Percentiles rank a stretch among this genome's conserved stretches.
phyloP scores from a whole-genome alignment of 1,140 invertebrate species.

The Zophobas atratus region DNA sequence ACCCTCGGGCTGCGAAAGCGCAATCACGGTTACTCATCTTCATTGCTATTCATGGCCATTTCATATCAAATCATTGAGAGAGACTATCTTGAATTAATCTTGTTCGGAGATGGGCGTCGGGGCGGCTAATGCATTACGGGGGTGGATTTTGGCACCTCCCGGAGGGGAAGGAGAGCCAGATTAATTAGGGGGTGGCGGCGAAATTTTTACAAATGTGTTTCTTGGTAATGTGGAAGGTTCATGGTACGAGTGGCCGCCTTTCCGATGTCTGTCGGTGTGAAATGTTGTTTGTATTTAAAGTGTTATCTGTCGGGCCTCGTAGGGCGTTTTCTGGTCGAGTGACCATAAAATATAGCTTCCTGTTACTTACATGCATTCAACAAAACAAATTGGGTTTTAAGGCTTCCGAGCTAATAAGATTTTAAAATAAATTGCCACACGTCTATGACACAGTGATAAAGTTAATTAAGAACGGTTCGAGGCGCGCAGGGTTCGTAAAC shows the following conservation, averaged over 20 bases:
- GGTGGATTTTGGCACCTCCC: slow-evolving; percentile 10
- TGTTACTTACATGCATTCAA: slow-evolving; percentile 44
- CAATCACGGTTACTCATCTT: slow-evolving; percentile 49
- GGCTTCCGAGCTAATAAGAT: slow-evolving; percentile 45
- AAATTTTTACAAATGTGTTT: too few relatives aligned
- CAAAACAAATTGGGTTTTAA: slow-evolving; percentile 44
- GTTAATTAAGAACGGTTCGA: slow-evolving; percentile 52
- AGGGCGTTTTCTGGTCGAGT: slow-evolving; percentile 47
- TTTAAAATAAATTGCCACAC: slow-evolving; percentile 50
- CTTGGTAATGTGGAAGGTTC: too few relatives aligned
- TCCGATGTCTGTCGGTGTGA: slow-evolving; percentile 12
- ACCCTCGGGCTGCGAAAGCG: slow-evolving; percentile 43
- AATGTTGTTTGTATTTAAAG: slow-evolving; percentile 34
- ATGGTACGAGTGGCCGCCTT: too few relatives aligned
- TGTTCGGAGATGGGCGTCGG: slow-evolving; percentile 33
- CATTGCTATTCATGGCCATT: slow-evolving; percentile 49
- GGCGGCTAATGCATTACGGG: slow-evolving; percentile 20
- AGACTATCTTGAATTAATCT: slow-evolving; percentile 48
- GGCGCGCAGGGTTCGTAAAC: slow-evolving; percentile 31
- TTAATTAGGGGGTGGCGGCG: slow-evolving; percentile 12
- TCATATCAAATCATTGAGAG: slow-evolving; percentile 47
- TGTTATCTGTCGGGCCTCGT: slow-evolving; percentile 37
- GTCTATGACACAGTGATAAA: slow-evolving; percentile 54
- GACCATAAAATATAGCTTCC: slow-evolving; percentile 36
- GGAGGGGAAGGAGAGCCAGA: neutral